Conservation (phyloP, 1,140 invertebrate species). For the Ooceraea biroi region DNA sequence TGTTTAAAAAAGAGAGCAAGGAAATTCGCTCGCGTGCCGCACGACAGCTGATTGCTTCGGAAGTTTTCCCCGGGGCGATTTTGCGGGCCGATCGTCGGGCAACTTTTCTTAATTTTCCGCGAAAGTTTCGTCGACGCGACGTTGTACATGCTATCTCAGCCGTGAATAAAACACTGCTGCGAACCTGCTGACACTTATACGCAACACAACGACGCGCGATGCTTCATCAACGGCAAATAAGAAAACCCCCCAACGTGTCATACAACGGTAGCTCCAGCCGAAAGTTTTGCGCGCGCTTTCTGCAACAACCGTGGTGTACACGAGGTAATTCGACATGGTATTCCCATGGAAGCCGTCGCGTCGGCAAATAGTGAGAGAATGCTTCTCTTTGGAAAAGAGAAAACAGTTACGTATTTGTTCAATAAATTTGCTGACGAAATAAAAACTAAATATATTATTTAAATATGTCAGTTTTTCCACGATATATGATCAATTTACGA, state of each 20-base stretch:
- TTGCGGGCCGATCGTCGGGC: conserved; percentile 25
- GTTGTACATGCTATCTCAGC: conserved; percentile 25
- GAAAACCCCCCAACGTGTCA: not conserved
- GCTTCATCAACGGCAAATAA: conserved; percentile 36
- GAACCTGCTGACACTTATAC: conserved; percentile 4
- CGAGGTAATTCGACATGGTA: conserved; percentile 1
- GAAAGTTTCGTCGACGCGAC: conserved; percentile 40
- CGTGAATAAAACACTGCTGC: conserved; percentile 41
- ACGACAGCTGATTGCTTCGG: conserved; percentile 39
- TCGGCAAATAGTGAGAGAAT: not conserved
- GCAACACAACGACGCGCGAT: not conserved
- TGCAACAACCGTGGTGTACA: too few species aligned
- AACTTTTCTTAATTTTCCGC: conserved; percentile 58
- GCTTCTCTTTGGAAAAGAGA: not conserved
- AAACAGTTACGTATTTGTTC: not conserved
- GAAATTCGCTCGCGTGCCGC: conserved; percentile 55
- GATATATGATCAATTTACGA: too few species aligned
- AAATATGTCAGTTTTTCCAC: too few species aligned
- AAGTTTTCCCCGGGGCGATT: conserved; percentile 55
- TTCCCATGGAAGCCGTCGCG: not conserved
- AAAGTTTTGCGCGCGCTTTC: conserved; percentile 19
- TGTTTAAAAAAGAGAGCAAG: not conserved
- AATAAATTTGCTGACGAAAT: not conserved
- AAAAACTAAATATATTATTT: not conserved
- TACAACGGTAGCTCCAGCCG: not conserved